Base-by-base conservation (phyloP, 2,113 vertebrate species). In the Acanthochromis polyacanthus region DNA sequence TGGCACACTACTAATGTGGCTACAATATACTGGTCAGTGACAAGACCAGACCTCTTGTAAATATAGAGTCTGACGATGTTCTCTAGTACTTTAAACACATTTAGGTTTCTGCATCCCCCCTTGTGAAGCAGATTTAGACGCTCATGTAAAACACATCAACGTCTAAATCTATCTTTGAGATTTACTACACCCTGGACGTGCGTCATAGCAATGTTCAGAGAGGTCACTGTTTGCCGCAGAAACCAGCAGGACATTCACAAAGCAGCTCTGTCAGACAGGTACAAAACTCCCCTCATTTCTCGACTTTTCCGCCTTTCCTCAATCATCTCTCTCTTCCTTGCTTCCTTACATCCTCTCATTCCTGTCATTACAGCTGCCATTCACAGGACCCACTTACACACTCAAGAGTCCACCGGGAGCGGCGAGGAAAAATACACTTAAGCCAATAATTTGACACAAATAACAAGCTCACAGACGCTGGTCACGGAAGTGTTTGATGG, bases 381-480 rank as follows among this genome's bases (percentile, higher is more conserved):
- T 80, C 79, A 90, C 71, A 83, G 57, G 75, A 51, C 59, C 60
- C 68, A 58, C 82, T 84, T 74, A 74, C 63, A 78, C 55, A 68
- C 25, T 64, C 32, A 56, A 36, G 11, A 65, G 64, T 83, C 83
- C 36, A 23, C 38, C 4, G 75, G 78, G 78, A 79, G 45, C 48
- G 46, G 50, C 30, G 62, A 80, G 86, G 82, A 80, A 84, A 87
- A 80, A 84, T 71, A 92, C 73, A 83, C 81, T 83, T 78, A 76
- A 86, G 82, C 85, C 85, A 88, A 86, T 82, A 50, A 89, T 86
- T 81, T 75, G 63, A 75, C 74, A 75, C 75, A 88, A 88, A 91
- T 85, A 88, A 89, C 75, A 79, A 87, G 67, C 58, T 80, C 78
- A 81, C 84, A 91, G 74, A 90, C 30, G 55, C 71, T 25, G 57